Conservation (phyloP, 2,113 vertebrate species). For the Xiphophorus hellerii region DNA sequence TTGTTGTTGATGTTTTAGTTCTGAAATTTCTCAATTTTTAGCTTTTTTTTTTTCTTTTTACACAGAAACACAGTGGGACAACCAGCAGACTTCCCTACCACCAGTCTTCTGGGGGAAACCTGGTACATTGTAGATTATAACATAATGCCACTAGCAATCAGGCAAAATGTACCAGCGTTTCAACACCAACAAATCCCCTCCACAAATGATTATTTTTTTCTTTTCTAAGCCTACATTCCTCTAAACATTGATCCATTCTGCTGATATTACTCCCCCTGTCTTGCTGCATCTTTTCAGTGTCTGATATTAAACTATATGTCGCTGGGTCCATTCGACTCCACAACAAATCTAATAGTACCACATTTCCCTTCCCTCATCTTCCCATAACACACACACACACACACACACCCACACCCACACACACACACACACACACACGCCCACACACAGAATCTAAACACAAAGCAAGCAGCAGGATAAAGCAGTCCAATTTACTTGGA, state of each 20-base stretch:
- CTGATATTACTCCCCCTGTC: slow-evolving; percentile 17
- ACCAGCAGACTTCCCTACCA: too few species aligned
- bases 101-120: too few species aligned
- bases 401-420: slow-evolving; percentile 13
- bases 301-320: slow-evolving; percentile 61
- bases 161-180: background rate
- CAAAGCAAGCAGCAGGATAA: slow-evolving; percentile 36
- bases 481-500: slow-evolving; percentile 43
- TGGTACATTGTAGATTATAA: too few species aligned
- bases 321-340: slow-evolving; percentile 32
- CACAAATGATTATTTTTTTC: background rate
- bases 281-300: slow-evolving; percentile 10
- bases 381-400: slow-evolving; percentile 33
- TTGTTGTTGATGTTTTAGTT: too few species aligned
- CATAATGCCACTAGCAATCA: background rate
- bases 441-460: slow-evolving; percentile 36
- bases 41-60: too few species aligned
- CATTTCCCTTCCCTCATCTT: slow-evolving; percentile 61
- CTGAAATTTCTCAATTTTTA: too few species aligned
- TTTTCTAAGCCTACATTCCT: background rate
- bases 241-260: background rate
- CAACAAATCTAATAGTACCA: slow-evolving; percentile 70
- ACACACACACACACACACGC: slow-evolving; percentile 4
- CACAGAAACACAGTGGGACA: too few species aligned
- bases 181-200: slow-evolving; percentile 19